Conservation (phyloP, 2,797 vertebrate genomes). For the Spatula clypeata region DNA sequence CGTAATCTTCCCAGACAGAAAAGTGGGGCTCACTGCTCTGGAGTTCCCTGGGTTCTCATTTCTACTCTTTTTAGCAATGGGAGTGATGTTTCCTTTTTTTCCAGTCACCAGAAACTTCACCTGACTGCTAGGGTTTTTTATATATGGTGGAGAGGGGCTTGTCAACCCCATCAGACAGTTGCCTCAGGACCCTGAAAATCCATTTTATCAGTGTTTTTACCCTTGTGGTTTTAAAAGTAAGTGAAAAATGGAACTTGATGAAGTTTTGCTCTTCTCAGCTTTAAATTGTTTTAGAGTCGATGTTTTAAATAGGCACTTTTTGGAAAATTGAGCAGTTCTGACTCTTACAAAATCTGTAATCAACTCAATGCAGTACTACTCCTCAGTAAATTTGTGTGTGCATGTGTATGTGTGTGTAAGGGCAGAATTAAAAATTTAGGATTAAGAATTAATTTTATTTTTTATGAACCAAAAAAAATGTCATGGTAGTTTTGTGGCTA, state of each 20-base stretch:
- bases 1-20: too few relatives aligned
- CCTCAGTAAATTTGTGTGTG: not conserved
- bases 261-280: not conserved
- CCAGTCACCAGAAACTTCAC: too few relatives aligned
- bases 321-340: accelerated
- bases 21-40: too few relatives aligned
- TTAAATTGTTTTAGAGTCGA: not conserved
- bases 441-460: not conserved
- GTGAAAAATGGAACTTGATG: not conserved
- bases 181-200: too few relatives aligned
- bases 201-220: not conserved
- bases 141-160: too few relatives aligned
- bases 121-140: too few relatives aligned
- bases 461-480: not conserved
- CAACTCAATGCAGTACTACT: not conserved
- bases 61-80: too few relatives aligned
- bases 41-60: too few relatives aligned
- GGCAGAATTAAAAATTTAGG: not conserved
- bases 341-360: not conserved
- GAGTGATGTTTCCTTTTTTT: too few relatives aligned
- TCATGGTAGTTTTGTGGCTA: not conserved
- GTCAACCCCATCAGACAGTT: too few relatives aligned
- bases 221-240: accelerated
- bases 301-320: not conserved
- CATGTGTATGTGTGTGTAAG: not conserved